Conservation (phyloP, 2,113 vertebrate species). For the Chaetorhynchus papuensis region DNA sequence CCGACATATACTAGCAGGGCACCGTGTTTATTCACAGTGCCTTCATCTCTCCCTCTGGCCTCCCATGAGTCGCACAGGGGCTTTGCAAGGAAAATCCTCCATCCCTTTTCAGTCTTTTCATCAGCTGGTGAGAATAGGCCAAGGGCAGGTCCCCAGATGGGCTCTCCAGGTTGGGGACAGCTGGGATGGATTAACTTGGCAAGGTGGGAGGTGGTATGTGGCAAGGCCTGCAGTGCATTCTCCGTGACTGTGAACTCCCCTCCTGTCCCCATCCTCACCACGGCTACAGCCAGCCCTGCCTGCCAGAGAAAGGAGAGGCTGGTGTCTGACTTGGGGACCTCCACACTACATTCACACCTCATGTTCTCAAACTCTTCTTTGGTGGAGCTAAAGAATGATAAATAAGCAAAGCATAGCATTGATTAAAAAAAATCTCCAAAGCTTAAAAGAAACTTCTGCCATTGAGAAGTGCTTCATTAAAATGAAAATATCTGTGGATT, state of each 20-base stretch:
- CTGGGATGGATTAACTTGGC: background rate
- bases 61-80: accelerated
- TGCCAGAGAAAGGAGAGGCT: background rate
- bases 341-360: background rate
- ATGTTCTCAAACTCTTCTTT: background rate
- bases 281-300: background rate
- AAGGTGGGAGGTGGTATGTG: accelerated
- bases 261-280: background rate
- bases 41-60: background rate
- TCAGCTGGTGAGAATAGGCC: background rate
- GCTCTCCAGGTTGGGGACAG: background rate
- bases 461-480: background rate
- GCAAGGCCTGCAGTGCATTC: background rate
- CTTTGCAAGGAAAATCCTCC: background rate
- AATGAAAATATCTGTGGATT: background rate
- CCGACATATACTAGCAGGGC: background rate
- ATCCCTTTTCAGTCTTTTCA: background rate
- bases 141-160: background rate
- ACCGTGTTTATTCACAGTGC: background rate
- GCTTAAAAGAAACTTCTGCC: background rate
- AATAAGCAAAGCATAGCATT: background rate
- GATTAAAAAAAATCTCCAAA: background rate
- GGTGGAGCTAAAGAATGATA: background rate
- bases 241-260: accelerated
- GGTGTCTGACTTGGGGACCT: background rate